Percentiles rank a stretch among this genome's conserved stretches.
Evolutionary conservation across 2,888 invertebrate species (phyloP).

Genomic region (Adelognathus sp.): DNA sequence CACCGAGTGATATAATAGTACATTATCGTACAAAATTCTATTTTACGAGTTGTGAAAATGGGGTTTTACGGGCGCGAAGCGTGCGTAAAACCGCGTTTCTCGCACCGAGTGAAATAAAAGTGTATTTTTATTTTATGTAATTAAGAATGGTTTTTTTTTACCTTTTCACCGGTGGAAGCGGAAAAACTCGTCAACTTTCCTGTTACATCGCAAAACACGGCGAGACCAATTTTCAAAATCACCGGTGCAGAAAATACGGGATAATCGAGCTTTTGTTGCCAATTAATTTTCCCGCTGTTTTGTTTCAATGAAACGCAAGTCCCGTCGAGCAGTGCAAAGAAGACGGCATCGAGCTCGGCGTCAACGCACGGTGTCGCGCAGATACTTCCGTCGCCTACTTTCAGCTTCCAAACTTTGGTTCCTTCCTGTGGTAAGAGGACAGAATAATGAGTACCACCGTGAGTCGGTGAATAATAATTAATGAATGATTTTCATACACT

Average conservation of each 20-base stretch:
- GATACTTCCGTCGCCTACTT: conserved; percentile 82
- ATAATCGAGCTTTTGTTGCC: conserved; percentile 84
- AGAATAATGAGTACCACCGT: too few relatives aligned
- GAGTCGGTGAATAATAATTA: too few relatives aligned
- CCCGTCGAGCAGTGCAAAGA: conserved; percentile 85
- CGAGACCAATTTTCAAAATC: conserved; percentile 83
- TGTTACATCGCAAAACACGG: conserved; percentile 81
- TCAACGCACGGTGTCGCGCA: conserved; percentile 81
- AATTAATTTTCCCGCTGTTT: conserved; percentile 82
- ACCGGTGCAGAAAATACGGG: conserved; percentile 87
- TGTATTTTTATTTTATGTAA: background rate
- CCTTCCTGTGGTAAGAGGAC: conserved; percentile 82
- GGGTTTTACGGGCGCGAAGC: too few relatives aligned
- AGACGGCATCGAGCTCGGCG: conserved; percentile 70
- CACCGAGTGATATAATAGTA: too few relatives aligned
- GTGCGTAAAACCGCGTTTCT: too few relatives aligned
- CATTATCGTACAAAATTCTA: too few relatives aligned
- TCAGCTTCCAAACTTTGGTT: conserved; percentile 72
- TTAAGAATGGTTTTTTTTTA: conserved; percentile 43
- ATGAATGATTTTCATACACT: too few relatives aligned
- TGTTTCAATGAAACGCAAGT: conserved; percentile 83
- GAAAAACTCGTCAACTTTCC: conserved; percentile 69
- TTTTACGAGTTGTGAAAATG: too few relatives aligned
- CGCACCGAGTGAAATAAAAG: too few relatives aligned
- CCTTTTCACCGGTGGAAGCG: conserved; percentile 63